These are phyloP conservation scores for Synergus gifuensis DNA, from an alignment of 2,888 invertebrate species.

Conservation along the genomic window DNA sequence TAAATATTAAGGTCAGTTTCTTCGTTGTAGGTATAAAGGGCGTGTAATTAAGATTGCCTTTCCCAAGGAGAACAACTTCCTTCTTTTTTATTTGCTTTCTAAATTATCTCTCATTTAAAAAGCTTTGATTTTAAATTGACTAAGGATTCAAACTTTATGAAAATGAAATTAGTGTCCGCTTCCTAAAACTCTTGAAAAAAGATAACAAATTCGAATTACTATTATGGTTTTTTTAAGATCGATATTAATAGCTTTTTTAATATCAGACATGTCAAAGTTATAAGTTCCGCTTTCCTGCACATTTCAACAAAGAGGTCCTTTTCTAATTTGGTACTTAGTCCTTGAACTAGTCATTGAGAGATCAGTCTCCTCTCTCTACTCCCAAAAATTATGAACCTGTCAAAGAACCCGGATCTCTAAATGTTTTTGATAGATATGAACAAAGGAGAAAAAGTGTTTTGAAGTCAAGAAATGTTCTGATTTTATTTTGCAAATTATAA, in stretches of 20 bases:
- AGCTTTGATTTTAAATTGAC: too few relatives aligned
- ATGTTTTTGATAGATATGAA: not conserved
- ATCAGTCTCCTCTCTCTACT: not conserved
- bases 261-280: not conserved
- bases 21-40: not conserved
- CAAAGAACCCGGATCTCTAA: not conserved
- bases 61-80: not conserved
- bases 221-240: too few relatives aligned
- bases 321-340: not conserved
- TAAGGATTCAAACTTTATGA: too few relatives aligned
- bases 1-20: constrained; percentile 12
- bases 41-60: not conserved
- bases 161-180: too few relatives aligned
- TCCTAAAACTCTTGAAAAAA: too few relatives aligned
- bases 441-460: not conserved
- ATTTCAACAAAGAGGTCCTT: not conserved
- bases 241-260: not conserved
- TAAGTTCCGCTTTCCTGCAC: not conserved
- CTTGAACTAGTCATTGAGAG: not conserved
- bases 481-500: not conserved
- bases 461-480: not conserved
- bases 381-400: not conserved
- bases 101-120: too few relatives aligned
- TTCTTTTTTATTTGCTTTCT: not conserved
- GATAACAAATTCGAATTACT: too few relatives aligned